Conservation (phyloP, 2,797 vertebrate genomes). For the Scyliorhinus canicula region DNA sequence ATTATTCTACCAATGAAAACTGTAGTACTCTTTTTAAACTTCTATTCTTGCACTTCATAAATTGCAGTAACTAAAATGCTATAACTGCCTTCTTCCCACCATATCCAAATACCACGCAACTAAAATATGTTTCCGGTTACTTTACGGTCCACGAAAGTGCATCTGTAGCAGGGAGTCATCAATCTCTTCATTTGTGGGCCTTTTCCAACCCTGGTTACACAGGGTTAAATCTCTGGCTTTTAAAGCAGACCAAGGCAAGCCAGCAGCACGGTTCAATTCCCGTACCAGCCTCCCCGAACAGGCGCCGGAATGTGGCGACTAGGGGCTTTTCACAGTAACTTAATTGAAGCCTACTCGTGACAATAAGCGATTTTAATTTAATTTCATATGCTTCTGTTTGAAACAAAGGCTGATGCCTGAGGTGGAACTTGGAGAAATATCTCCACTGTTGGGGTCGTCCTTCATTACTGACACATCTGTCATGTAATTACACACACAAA, state of each 20-base stretch:
- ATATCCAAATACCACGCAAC: not conserved
- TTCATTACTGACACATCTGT: not conserved
- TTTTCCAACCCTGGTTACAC: too few species aligned
- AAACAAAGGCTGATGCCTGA: not conserved
- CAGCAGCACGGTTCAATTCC: too few species aligned
- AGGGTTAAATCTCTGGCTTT: too few species aligned
- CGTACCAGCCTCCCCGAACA: too few species aligned
- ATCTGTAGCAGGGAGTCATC: not conserved
- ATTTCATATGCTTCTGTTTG: not conserved
- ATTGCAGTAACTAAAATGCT: not conserved
- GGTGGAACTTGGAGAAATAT: not conserved
- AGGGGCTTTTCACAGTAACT: too few species aligned
- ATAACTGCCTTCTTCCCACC: not conserved
- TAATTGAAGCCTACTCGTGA: too few species aligned
- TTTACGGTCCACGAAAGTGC: not conserved
- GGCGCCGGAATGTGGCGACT: too few species aligned
- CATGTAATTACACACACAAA: not conserved
- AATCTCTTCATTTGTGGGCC: not conserved
- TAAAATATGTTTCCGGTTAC: not conserved
- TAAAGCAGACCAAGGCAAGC: too few species aligned
- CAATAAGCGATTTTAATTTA: too few species aligned
- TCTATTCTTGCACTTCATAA: not conserved
- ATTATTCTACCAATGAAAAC: not conserved
- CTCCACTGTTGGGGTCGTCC: not conserved
- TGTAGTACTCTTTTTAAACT: not conserved